Evolutionary conservation across 2,888 invertebrate genomes (phyloP).

Genomic region (Tipula helvola): DNA sequence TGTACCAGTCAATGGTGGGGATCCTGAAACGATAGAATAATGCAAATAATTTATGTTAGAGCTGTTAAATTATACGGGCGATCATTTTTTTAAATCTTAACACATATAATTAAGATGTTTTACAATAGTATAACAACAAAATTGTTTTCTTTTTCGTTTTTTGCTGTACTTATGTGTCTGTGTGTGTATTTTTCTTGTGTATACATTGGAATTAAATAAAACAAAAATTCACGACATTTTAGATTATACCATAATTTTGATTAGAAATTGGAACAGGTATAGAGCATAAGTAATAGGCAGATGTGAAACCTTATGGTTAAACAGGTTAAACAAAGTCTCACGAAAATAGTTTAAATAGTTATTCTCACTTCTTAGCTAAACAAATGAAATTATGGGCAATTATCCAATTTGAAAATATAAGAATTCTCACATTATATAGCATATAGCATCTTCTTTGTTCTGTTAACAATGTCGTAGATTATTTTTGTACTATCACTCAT

Average conservation of each 20-base stretch:
- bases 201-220: too few species aligned
- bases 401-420: background rate
- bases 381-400: background rate
- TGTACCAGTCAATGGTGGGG: constrained; percentile 83
- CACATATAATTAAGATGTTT: background rate
- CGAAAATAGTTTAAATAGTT: background rate
- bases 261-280: too few species aligned
- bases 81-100: background rate
- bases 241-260: too few species aligned
- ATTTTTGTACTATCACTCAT: background rate
- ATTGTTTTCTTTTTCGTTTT: background rate
- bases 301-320: background rate
- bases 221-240: too few species aligned
- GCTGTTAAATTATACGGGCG: background rate
- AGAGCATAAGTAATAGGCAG: too few species aligned
- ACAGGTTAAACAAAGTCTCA: background rate
- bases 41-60: background rate
- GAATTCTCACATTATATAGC: background rate
- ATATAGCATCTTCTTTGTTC: background rate
- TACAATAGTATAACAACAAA: background rate
- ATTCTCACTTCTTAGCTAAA: background rate
- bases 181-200: background rate
- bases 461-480: background rate
- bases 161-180: background rate
- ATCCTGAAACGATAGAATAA: constrained; percentile 45